phyloP scores from a whole-genome alignment of 1,140 invertebrate genomes.

The Hermetia illucens region DNA sequence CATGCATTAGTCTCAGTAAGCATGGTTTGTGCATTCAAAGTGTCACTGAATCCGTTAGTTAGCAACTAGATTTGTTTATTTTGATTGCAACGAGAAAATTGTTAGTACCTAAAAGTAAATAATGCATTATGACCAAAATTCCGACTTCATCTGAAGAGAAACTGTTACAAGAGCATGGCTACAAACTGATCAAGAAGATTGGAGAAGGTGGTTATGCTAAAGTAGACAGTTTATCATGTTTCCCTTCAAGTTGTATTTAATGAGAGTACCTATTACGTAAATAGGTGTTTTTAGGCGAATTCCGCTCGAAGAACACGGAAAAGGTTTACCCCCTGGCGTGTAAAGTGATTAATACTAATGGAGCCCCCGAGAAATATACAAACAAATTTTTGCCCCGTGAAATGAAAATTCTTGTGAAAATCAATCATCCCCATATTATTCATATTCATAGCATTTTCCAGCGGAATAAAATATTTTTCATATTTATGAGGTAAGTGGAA shows the following conservation, averaged over 20 bases:
- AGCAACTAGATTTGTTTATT: too few relatives aligned
- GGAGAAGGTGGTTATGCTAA: constrained; percentile 53
- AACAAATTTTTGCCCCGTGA: constrained; percentile 62
- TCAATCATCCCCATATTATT: constrained; percentile 59
- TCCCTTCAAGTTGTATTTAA: constrained; percentile 2
- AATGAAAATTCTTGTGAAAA: constrained; percentile 47
- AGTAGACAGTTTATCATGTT: constrained; percentile 23
- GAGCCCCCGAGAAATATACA: constrained; percentile 55
- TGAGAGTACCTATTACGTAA: constrained; percentile 10
- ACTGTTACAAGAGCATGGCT: constrained; percentile 38
- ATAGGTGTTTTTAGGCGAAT: constrained; percentile 45
- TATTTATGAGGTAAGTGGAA: constrained; percentile 42
- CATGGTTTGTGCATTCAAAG: too few relatives aligned
- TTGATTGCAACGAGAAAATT: too few relatives aligned
- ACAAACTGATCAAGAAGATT: constrained; percentile 42
- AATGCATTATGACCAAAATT: too few relatives aligned
- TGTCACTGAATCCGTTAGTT: too few relatives aligned
- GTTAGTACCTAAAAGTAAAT: too few relatives aligned
- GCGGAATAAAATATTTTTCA: constrained; percentile 45
- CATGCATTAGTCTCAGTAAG: too few relatives aligned
- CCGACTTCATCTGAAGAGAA: constrained; percentile 44
- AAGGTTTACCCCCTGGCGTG: constrained; percentile 38
- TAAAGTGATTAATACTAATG: constrained; percentile 57
- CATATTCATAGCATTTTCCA: constrained; percentile 54
- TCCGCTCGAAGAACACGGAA: constrained; percentile 34